Base-by-base conservation (phyloP, 1,140 invertebrate genomes). In the Psilanteris sp. region DNA sequence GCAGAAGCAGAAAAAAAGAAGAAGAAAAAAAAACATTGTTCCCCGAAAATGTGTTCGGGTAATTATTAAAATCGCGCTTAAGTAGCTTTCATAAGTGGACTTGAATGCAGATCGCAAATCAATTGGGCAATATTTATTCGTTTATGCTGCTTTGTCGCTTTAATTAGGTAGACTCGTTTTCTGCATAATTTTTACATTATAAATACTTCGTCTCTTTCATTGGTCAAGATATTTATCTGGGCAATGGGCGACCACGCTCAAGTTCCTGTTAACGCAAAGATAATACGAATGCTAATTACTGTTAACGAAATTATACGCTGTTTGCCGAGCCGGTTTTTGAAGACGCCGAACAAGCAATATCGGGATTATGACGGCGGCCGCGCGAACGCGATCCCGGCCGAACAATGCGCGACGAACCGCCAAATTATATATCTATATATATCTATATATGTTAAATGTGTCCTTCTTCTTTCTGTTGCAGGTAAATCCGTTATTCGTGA, bases 141-240 rank as follows among this genome's bases (percentile, higher is more conserved):
- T 41, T 68, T 67, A 55, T 62, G 31, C 55, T 7, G 55, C 62
- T 55, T 75, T 67, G 55, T 68, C 72, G 64, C 50, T 43, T 75
- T 75, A 75, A 75, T 75, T 75, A 70, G 62, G 64, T 75, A 70
- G 57, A 75, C 72, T 46, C 50, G 72, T 75, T 68, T 70, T 34
- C 57, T 64, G 72, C 36, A 75, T 75, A 75, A 75, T 75, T 64
- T 68, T 64, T 57, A 68, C 72, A 75, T 75, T 75, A 75, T 64
- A 75, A 75, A 75, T 75, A 52, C 43, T 36, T 64, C 64, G 32
- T 57, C 31, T 64, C 41, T 36, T 37, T 46, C 37, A 64, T 66
- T 76, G 41, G 64, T 41, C 22, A 43, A 61, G 71, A 74, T 67
- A 31, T 55, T 67, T 74, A 67, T 74, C 62, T 61, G 31, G 27